Base-by-base conservation (phyloP, 92 coral and sea anemone genomes). In the Desmophyllum pertusum region DNA sequence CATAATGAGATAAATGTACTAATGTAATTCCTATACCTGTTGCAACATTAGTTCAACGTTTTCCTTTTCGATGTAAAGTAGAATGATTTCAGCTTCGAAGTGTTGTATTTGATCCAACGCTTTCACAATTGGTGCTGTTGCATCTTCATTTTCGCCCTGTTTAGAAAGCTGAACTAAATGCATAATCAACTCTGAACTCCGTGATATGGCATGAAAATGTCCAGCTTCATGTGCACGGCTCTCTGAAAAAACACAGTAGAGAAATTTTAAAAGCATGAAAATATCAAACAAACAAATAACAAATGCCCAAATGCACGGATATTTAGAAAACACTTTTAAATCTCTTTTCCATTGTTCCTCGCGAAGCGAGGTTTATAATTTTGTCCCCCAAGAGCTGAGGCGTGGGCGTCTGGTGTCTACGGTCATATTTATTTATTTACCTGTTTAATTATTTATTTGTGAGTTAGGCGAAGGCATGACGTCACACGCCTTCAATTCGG, bases 11-110 rank as follows among this genome's bases (percentile, higher is more conserved):
- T 15, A 10, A 4, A 76, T 27, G n/a, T n/a, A n/a, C n/a, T n/a
- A n/a, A n/a, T n/a, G n/a, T n/a, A n/a, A n/a, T n/a, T n/a, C n/a
- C n/a, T n/a, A n/a, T 40, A 87, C 90, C 82, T 74, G 52, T 55
- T 81, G 79, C 40, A 87, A 27, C 19, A 87, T 67, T 0, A 66
- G 50, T n/a, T 83, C 50, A 14, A 50, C 37, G 57, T 75, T 74
- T 37, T 81, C 66, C 31, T 42, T 55, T 35, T 81, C 67, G 14
- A 76, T 57, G 73, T 87, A 90, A 14, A 90, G 88, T n/a, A 90
- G 67, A 43, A 90, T 46, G 25, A 82, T 88, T 27, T 91, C 94
- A 14, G 53, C 81, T 18, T 88, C 85, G 48, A 62, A 51, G n/a
- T 53, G 29, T 39, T 78, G 41, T 59, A 91, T 62, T 59, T 88